phyloP scores from a whole-genome alignment of 2,888 invertebrate species.

The Hesperia comma region DNA sequence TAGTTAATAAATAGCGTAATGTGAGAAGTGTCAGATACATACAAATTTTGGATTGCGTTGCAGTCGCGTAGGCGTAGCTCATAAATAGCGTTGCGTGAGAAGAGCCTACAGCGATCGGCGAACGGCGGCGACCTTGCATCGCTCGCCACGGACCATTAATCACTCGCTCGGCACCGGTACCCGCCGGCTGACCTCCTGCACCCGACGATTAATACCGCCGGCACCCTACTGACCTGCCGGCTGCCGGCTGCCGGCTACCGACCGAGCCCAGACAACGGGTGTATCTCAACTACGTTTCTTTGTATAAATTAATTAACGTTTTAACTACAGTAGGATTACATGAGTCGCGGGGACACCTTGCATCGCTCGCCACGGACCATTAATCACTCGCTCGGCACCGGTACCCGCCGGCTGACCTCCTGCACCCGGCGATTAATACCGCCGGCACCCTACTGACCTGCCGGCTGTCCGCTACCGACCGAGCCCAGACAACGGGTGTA shows the following conservation, averaged over 20 bases:
- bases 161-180: background rate
- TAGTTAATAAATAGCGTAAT: too few relatives aligned
- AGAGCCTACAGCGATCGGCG: too few relatives aligned
- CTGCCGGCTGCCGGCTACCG: background rate
- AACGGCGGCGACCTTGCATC: background rate
- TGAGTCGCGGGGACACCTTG: background rate
- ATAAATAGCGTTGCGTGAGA: too few relatives aligned
- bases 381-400: background rate
- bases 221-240: slow-evolving; percentile 20
- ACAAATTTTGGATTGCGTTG: too few relatives aligned
- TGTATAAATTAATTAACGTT: too few relatives aligned
- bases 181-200: background rate
- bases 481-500: too few relatives aligned
- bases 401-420: background rate
- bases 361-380: background rate
- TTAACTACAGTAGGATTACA: too few relatives aligned
- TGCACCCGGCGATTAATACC: background rate
- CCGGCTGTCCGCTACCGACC: background rate
- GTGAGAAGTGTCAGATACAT: too few relatives aligned
- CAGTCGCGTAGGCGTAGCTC: too few relatives aligned
- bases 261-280: too few relatives aligned
- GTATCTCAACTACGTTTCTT: too few relatives aligned
- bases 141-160: background rate
- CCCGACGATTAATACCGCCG: slow-evolving; percentile 1
- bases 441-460: slow-evolving; percentile 14